Evolutionary conservation across 2,113 vertebrate species (phyloP), one percentile per base, ranked within the genome.

Genomic region (Anolis sagrei): DNA sequence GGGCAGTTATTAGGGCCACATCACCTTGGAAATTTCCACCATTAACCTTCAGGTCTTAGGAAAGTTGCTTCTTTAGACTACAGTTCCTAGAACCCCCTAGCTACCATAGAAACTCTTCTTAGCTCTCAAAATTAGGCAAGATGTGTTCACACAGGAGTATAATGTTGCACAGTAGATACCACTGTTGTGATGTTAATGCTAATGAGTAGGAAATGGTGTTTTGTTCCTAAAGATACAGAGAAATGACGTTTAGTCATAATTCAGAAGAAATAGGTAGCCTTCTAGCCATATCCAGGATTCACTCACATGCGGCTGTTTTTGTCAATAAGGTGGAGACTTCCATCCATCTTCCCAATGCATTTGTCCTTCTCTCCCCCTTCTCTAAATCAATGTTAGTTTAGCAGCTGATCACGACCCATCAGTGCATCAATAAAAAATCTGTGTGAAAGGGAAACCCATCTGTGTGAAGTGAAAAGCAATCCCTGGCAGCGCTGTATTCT

Each of bases 191-290:
- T 54, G 14, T 10, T 54, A 14, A 54, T 82, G 16, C 75, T 74
- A 86, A 32, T 79, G 91, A 84, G 62, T 76, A 54, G 51, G 74
- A 68, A 62, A 81, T 89, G 75, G n/a, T 74, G 2, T 79, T 69
- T 89, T 76, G 19, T 83, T 87, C 39, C 82, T 29, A 75, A 70
- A 27, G 36, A 23, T 1, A 1, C 29, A 44, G 2, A 51, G 79
- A 82, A 79, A 44, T 14, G 18, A 2, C 62, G 86, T 88, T 90
- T 84, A 84, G 51, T 74, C 51, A 76, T 84, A 76, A 7, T 51
- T 36, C 0, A 0, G 6, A 69, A 32, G 16, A 2, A 44, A 61
- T 10, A 10, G 54, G 58, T 1, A 7, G 61, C 61, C 27, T 87
- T 80, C 32, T 0, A 18, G 16, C 51, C 81, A 21, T 4, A n/a